phyloP scores from a whole-genome alignment of 2,888 invertebrate genomes.

The Rotaria sp. region DNA sequence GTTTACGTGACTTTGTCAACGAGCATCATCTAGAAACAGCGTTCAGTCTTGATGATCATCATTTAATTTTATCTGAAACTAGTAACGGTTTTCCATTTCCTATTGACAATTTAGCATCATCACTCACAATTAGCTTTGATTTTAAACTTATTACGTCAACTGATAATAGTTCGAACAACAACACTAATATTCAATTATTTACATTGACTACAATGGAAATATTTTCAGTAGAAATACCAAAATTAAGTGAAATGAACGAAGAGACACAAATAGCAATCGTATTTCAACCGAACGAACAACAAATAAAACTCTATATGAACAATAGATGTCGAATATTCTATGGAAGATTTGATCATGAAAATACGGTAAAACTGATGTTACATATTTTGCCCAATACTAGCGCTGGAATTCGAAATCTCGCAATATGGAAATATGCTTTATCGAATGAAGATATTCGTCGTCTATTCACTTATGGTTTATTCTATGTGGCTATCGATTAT shows the following conservation, averaged over 20 bases:
- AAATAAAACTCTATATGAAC: not conserved
- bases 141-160: not conserved
- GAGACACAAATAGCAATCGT: not conserved
- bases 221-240: not conserved
- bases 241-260: not conserved
- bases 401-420: not conserved
- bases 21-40: not conserved
- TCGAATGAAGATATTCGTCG: not conserved
- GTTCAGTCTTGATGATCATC: not conserved
- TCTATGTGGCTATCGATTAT: not conserved
- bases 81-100: not conserved
- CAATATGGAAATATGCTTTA: not conserved
- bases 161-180: not conserved
- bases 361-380: not conserved
- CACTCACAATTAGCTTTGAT: constrained; percentile 19
- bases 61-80: not conserved
- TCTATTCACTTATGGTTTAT: not conserved
- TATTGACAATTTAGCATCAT: not conserved
- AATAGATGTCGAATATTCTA: not conserved
- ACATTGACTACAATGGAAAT: not conserved
- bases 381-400: not conserved
- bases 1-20: not conserved
- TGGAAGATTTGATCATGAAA: not conserved
- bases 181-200: not conserved
- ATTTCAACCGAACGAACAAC: not conserved